Evolutionary conservation across 2,797 vertebrate species (phyloP).

Genomic region (Galaxias olidus): DNA sequence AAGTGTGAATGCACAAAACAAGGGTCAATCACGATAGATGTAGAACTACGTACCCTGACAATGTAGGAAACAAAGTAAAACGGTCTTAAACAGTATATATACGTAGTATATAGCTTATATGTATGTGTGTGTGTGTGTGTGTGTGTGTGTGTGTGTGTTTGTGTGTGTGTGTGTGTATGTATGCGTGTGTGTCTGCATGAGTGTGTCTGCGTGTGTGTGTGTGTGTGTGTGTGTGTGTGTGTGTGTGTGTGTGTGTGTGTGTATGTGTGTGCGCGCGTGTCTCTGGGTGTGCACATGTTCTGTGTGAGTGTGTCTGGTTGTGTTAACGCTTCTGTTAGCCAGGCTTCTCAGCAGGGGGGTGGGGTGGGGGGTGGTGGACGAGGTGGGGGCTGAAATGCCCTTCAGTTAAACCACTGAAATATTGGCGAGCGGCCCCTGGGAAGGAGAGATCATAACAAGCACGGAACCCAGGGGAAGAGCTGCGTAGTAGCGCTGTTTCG

Average conservation of each 20-base stretch:
- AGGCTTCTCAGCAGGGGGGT: slow-evolving; percentile 53
- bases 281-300: background rate
- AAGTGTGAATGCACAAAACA: too few species aligned
- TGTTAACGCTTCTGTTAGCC: background rate
- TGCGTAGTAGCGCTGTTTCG: slow-evolving; percentile 20
- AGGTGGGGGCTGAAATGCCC: slow-evolving; percentile 58
- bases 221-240: background rate
- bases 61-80: too few species aligned
- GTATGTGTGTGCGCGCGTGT: background rate
- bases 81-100: too few species aligned
- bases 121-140: slow-evolving; percentile 1
- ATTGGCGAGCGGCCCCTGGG: slow-evolving; percentile 45
- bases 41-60: too few species aligned
- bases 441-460: slow-evolving; percentile 48
- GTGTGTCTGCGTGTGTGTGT: slow-evolving; percentile 10
- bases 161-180: background rate
- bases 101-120: background rate
- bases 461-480: slow-evolving; percentile 26
- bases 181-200: slow-evolving; percentile 22
- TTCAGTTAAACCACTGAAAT: slow-evolving; percentile 68
- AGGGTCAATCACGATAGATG: too few species aligned
- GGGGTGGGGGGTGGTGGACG: slow-evolving; percentile 26
- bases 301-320: background rate
- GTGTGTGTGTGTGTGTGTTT: slow-evolving; percentile 1
- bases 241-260: background rate